Conservation (phyloP, 2,797 vertebrate genomes). For the Sphenopsis melanotis region DNA sequence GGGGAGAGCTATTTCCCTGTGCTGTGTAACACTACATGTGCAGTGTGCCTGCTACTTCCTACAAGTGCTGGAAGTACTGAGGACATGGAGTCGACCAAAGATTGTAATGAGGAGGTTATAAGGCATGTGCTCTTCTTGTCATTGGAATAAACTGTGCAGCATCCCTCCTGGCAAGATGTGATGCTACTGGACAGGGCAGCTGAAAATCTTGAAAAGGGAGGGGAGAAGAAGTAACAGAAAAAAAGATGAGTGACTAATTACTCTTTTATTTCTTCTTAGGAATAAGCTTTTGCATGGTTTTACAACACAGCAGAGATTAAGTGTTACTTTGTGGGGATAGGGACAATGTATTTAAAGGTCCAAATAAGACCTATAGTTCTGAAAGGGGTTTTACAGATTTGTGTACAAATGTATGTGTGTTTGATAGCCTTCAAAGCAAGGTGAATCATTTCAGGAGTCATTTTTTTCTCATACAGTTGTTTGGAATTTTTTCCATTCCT, state of each 20-base stretch:
- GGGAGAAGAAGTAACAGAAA: background rate
- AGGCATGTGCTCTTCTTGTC: background rate
- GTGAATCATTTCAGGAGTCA: background rate
- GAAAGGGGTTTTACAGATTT: background rate
- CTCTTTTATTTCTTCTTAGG: background rate
- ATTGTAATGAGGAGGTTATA: background rate
- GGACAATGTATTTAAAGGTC: background rate
- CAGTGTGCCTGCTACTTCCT: background rate
- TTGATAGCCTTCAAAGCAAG: background rate
- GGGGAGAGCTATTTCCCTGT: background rate
- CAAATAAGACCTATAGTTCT: background rate
- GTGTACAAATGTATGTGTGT: background rate
- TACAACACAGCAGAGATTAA: background rate
- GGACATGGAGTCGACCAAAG: background rate
- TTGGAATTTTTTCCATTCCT: background rate
- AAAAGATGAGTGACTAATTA: background rate
- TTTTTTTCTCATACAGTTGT: background rate
- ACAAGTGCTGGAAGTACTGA: background rate
- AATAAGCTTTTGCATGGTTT: background rate
- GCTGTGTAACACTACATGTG: background rate
- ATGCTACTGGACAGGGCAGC: background rate
- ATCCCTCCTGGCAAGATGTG: background rate
- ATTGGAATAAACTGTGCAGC: background rate
- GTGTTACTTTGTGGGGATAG: background rate
- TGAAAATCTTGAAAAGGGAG: background rate